phyloP scores from a whole-genome alignment of 2,888 invertebrate species.

The Mythimna vitellina region DNA sequence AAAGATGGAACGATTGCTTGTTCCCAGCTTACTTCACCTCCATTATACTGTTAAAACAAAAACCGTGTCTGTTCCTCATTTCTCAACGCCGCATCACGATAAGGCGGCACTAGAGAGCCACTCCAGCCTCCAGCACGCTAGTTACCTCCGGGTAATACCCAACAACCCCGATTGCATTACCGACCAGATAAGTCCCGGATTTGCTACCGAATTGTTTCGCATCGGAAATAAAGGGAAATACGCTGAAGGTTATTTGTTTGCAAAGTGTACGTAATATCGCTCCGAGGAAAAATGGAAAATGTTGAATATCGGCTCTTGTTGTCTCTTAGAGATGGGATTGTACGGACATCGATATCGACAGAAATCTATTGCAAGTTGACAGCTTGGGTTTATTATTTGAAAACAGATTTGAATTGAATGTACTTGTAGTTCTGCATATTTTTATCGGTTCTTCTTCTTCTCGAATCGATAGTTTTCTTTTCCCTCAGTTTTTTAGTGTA shows the following conservation, averaged over 20 bases:
- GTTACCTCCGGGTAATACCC: constrained; percentile 19
- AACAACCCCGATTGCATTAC: constrained; percentile 52
- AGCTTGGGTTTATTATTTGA: constrained; percentile 23
- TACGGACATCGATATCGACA: constrained; percentile 8
- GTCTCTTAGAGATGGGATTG: constrained; percentile 3
- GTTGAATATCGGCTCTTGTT: constrained; percentile 10
- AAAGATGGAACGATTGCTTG: too few species aligned
- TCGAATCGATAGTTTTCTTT: too few species aligned
- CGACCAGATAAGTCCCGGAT: constrained; percentile 43
- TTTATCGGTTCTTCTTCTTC: not conserved
- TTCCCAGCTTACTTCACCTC: not conserved
- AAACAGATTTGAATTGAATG: not conserved
- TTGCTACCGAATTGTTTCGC: constrained; percentile 54
- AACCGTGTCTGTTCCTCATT: not conserved
- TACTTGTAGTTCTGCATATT: not conserved
- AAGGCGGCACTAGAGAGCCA: not conserved
- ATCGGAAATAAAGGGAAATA: constrained; percentile 57
- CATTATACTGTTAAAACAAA: not conserved
- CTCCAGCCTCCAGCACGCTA: not conserved
- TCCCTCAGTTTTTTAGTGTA: too few species aligned
- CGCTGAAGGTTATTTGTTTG: constrained; percentile 43
- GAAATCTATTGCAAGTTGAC: constrained; percentile 15
- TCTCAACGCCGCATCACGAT: not conserved
- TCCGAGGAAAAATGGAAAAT: constrained; percentile 19
- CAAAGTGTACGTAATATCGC: constrained; percentile 33